phyloP scores from a whole-genome alignment of 2,797 vertebrate genomes.

The Rhinella marina region DNA sequence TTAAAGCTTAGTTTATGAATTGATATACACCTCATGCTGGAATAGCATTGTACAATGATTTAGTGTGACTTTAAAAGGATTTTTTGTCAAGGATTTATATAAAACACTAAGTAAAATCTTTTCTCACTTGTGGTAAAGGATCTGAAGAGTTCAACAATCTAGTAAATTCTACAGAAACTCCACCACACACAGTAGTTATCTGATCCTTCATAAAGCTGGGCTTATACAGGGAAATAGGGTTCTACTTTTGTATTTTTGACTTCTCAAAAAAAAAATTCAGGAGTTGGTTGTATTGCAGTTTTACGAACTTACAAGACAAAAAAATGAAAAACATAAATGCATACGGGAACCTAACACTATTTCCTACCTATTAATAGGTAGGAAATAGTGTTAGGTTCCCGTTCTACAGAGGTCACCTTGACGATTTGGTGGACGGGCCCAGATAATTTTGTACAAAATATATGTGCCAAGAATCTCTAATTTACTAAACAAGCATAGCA shows the following conservation, averaged over 20 bases:
- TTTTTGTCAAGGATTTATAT: constrained; percentile 20
- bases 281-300: not conserved
- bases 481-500: too few species aligned
- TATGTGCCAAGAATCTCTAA: too few species aligned
- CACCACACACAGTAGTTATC: not conserved
- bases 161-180: not conserved
- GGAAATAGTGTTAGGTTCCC: too few species aligned
- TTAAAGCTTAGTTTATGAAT: constrained; percentile 35
- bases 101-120: constrained; percentile 1
- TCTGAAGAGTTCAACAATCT: not conserved
- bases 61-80: constrained; percentile 11
- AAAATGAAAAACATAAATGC: too few species aligned
- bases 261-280: not conserved
- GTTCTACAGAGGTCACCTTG: too few species aligned
- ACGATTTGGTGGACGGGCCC: too few species aligned
- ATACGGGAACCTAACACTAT: too few species aligned
- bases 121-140: constrained; percentile 3
- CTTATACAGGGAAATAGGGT: not conserved
- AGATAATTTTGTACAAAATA: too few species aligned
- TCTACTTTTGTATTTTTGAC: not conserved
- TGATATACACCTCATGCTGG: constrained; percentile 8
- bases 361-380: too few species aligned
- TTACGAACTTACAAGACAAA: not conserved
- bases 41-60: constrained; percentile 16
- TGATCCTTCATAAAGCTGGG: not conserved